Evolutionary conservation across 2,797 vertebrate species (phyloP), one percentile per base, ranked within the genome.

Genomic region (Threskiornis aethiopicus): DNA sequence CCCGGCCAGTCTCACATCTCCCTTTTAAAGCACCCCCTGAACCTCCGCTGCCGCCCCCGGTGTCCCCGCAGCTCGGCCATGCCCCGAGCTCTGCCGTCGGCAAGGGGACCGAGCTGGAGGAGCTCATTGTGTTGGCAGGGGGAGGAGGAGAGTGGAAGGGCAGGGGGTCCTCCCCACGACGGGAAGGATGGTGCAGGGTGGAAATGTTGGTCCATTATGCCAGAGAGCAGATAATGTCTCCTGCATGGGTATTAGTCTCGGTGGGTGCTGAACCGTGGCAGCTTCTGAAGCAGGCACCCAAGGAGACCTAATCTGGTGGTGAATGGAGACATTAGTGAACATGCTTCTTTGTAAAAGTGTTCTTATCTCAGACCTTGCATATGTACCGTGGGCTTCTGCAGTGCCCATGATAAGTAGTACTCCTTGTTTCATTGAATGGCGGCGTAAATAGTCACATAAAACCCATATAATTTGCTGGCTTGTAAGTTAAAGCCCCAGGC

Each of bases 401-500:
- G 76, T 61, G 75, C 75, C 37, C 84, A 2, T 92, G 76, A 77
- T 97, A 96, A 95, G 79, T 58, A 73, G 87, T 81, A 8, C 88
- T 93, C 82, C 91, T 96, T 85, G 91, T 96, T 97, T 97, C 97
- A 78, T 73, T 91, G 89, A 96, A 94, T 97, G 96, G 67, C 28
- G 66, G 66, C 71, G 83, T 94, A 97, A 97, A 95, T 96, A 97
- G 91, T 97, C 92, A 94, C 94, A 96, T 97, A 97, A 98, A 97
- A 94, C 89, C 91, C 96, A 58, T 46, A 83, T 97, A 96, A 97
- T 98, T 98, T 91, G 54, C 92, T 81, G 93, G 73, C 89, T 98
- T 98, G 35, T 78, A 97, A 97, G 80, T 94, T 95, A 98, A 96
- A 96, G 96, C 97, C 96, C 96, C 92, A 96, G 98, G 97, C 96